Evolutionary conservation across 2,797 vertebrate genomes (phyloP), one percentile per base, ranked within the genome.

Genomic region (Thripadectes ignobilis): DNA sequence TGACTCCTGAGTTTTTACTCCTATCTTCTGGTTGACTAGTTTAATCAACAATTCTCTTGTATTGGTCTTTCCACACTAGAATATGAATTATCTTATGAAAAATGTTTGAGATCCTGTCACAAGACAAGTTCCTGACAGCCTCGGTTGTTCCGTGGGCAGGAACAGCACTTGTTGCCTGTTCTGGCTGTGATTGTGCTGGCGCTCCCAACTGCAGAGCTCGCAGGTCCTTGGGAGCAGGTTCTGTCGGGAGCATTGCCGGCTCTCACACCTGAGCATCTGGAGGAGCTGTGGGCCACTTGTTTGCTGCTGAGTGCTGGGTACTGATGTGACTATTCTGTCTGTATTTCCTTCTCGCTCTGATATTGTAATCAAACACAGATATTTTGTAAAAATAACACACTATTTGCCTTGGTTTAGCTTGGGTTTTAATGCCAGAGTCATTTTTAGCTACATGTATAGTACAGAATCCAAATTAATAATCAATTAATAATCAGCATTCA

Each of bases 401-500:
- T n/a, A 2, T 73, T 93, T 90, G n/a, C 69, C 72, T 75, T 29
- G 7, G 20, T 91, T 95, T 93, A 95, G 39, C 48, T 76, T 59
- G 92, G 57, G 55, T 48, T 94, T 94, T 95, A 94, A 95, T 92
- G 66, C 80, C 71, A 94, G 58, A 72, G 74, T 89, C 1, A 82
- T 93, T 95, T 95, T 94, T 95, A 95, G 90, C 57, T 85, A 38
- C 30, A 32, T 10, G 6, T 63, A 32, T 16, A 74, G 74, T 16
- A 67, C 71, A 94, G 71, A 88, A 87, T 82, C 54, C 45, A 81
- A 94, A 88, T 94, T 95, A 94, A 90, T 92, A 82, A 63, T 85
- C 58, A 89, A 69, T 76, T 90, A 85, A 88, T 95, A 92, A 95
- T 95, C 92, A 95, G 45, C 6, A 19, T 87, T 91, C 72, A 92